Percentiles rank a stretch among this genome's conserved stretches.
phyloP scores from a whole-genome alignment of 2,888 invertebrate species.

The Himalopsyche tibetana region DNA sequence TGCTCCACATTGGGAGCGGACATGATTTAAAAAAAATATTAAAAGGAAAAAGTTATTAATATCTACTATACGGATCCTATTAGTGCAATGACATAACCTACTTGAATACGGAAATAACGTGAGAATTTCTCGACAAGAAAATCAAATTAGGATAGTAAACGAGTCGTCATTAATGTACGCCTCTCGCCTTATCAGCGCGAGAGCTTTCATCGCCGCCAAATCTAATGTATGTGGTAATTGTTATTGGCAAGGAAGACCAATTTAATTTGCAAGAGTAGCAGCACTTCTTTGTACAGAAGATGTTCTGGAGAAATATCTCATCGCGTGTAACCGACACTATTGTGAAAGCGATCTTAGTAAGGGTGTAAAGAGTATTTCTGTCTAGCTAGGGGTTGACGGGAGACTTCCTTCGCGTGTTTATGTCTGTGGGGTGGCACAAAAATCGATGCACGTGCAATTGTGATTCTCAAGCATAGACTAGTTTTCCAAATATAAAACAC shows the following conservation, averaged over 20 bases:
- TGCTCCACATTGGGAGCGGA: no score
- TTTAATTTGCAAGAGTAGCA: conserved; percentile 18
- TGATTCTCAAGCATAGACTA: not conserved
- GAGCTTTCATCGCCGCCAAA: not conserved
- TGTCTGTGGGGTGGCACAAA: conserved; percentile 43
- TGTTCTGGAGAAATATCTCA: not conserved
- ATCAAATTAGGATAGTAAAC: conserved; percentile 2
- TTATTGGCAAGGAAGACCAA: conserved; percentile 19
- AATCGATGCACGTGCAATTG: conserved; percentile 47
- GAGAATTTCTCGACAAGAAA: not conserved
- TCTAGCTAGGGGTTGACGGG: not conserved
- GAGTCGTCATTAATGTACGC: not conserved
- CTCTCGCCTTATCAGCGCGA: not conserved
- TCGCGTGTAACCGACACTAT: conserved; percentile 16
- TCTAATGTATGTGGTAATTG: not conserved
- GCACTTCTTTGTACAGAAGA: not conserved
- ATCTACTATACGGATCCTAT: no score
- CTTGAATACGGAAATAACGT: not conserved
- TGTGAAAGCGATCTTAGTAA: conserved; percentile 11
- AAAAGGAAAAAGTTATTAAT: no score
- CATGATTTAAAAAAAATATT: no score
- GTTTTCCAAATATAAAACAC: no score
- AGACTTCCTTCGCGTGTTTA: conserved; percentile 40
- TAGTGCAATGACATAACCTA: not conserved
- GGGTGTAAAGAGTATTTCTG: not conserved